Base-by-base conservation (phyloP, 2,888 invertebrate genomes). In the Tricholauxania praeusta region DNA sequence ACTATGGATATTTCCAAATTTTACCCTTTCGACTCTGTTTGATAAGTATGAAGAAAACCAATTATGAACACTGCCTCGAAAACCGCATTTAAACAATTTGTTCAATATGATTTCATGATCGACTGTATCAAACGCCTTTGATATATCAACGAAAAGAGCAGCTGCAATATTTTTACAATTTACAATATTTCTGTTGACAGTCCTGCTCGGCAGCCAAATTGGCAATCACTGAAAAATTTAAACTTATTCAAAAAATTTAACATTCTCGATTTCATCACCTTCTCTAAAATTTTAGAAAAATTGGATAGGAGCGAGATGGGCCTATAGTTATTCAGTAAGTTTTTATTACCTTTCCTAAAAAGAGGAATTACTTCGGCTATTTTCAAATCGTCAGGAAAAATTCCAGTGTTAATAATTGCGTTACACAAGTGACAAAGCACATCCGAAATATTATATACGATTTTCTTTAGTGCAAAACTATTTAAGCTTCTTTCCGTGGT, bases 171-270 rank as follows among this genome's bases (percentile, higher is more conserved):
- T 19, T 12, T 55, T 55, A 19, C 19, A 19, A 55, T 55, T 28
- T 28, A 28, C 28, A n/a, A n/a, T n/a, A n/a, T n/a, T 28, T 28
- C 28, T 28, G 28, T 28, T 28, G 17, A 55, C 8, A n/a, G 53
- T 19, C 53, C 53, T 12, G 53, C 7, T 55, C 53, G 53, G 53
- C n/a, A 55, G 8, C 53, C 53, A 55, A 55, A 55, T 19, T 55
- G 53, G 19, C 17, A 55, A 19, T 17, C 5, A 19, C 53, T 55
- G 53, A 55, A 55, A 55, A 55, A 55, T 10, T 19, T n/a, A 17
- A 19, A 17, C 19, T 17, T 55, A 17, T 55, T 14, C 53, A 55
- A 55, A 17, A 55, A 55, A 17, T 55, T 19, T 55, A 55, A 17
- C 15, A 55, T 55, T 19, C 53, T 8, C 17, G 19, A 17, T 55